phyloP scores from a whole-genome alignment of 1,140 invertebrate genomes.

The Dreissena rostriformis region DNA sequence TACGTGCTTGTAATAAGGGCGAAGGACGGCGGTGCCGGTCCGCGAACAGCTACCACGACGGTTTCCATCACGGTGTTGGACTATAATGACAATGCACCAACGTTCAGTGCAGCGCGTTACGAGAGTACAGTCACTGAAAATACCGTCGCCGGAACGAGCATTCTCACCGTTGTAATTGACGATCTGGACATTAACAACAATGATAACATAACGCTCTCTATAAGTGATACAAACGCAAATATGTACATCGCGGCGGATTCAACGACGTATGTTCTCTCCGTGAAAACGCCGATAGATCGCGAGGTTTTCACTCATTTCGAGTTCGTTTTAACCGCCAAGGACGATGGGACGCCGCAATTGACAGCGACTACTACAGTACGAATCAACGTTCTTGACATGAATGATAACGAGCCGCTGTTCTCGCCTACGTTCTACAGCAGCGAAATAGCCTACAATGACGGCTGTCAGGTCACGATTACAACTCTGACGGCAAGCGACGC shows the following conservation, averaged over 20 bases:
- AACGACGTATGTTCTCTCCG: constrained; percentile 88
- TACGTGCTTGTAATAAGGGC: constrained; percentile 64
- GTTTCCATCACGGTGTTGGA: constrained; percentile 71
- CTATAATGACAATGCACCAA: constrained; percentile 78
- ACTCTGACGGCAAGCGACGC: constrained; percentile 67
- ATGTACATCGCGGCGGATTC: constrained; percentile 88
- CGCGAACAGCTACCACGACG: constrained; percentile 52
- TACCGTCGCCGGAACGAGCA: constrained; percentile 91
- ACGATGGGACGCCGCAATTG: constrained; percentile 56
- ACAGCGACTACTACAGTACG: constrained; percentile 55
- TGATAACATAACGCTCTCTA: constrained; percentile 91
- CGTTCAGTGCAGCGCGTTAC: constrained; percentile 81
- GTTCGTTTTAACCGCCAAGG: constrained; percentile 90
- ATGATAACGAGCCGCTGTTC: constrained; percentile 61
- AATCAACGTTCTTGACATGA: constrained; percentile 56
- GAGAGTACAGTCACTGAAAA: constrained; percentile 91
- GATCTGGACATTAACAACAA: constrained; percentile 84
- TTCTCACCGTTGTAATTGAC: constrained; percentile 88
- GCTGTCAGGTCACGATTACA: constrained; percentile 59
- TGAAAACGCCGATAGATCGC: constrained; percentile 89
- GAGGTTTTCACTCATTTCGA: constrained; percentile 91
- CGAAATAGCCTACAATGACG: constrained; percentile 65
- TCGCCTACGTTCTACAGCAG: constrained; percentile 68
- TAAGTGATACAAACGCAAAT: constrained; percentile 65
- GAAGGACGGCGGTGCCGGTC: constrained; percentile 58